These are phyloP conservation scores for Andrena dorsata DNA, from an alignment of 2,888 invertebrate genomes.

Conservation along the genomic window DNA sequence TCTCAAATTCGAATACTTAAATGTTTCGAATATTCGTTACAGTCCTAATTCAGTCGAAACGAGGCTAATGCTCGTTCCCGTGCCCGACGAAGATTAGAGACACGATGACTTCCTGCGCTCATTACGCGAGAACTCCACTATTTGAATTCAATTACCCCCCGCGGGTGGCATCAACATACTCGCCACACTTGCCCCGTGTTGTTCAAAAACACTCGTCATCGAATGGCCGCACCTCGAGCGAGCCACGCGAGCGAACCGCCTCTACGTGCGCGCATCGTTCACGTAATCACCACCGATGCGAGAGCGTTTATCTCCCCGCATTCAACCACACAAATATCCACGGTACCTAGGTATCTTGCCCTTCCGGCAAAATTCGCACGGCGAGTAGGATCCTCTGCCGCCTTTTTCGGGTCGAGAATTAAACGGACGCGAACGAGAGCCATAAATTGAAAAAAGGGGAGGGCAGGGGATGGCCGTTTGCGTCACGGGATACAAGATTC, in stretches of 20 bases:
- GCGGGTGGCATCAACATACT: conserved; percentile 17
- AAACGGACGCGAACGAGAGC: not conserved
- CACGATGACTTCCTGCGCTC: not conserved
- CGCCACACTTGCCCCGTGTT: not conserved
- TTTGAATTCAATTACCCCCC: conserved; percentile 60
- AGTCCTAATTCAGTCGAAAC: not conserved
- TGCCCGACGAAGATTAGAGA: not conserved
- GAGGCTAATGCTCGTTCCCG: not conserved
- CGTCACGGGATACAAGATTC: conserved; percentile 25
- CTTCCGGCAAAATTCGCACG: not conserved
- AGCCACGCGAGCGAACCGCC: not conserved
- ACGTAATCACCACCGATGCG: conserved; percentile 17
- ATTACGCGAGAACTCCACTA: conserved; percentile 26
- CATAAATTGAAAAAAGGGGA: not conserved
- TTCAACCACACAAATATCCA: not conserved
- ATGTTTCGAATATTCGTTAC: no score
- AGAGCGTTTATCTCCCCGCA: conserved; percentile 11
- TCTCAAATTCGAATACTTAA: no score
- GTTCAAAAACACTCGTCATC: conserved; percentile 37
- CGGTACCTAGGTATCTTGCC: not conserved
- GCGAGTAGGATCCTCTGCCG: not conserved
- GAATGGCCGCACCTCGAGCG: not conserved
- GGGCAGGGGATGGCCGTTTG: not conserved
- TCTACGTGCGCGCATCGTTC: not conserved
- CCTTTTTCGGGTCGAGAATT: not conserved